Evolutionary conservation across 2,113 vertebrate genomes (phyloP).

Genomic region (Varanus komodoensis): DNA sequence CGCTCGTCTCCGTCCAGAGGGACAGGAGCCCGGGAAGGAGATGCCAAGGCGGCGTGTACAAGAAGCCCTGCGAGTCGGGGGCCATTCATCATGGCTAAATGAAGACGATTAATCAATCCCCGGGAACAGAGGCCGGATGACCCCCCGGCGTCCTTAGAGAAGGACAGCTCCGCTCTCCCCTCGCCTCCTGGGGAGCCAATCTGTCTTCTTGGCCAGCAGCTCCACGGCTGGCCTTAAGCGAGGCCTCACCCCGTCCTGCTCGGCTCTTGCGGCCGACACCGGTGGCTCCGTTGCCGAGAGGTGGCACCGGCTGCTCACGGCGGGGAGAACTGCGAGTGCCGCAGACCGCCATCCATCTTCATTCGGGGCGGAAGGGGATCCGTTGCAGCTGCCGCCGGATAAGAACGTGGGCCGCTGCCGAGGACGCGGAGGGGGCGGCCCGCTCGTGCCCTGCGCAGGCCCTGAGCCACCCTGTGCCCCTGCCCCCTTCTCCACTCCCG

Average conservation of each 20-base stretch:
- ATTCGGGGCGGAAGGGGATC: slow-evolving; percentile 14
- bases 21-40: slow-evolving; percentile 37
- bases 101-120: slow-evolving; percentile 80
- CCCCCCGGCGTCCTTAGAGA: slow-evolving; percentile 72
- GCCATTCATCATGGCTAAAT: slow-evolving; percentile 78
- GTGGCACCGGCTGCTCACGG: not conserved
- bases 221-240: slow-evolving; percentile 73
- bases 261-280: slow-evolving; percentile 31
- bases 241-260: slow-evolving; percentile 27
- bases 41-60: not conserved
- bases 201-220: slow-evolving; percentile 64
- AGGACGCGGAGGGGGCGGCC: not conserved
- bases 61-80: slow-evolving; percentile 50
- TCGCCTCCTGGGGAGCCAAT: slow-evolving; percentile 61
- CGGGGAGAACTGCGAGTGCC: slow-evolving; percentile 27
- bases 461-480: not conserved
- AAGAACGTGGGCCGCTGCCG: slow-evolving; percentile 2
- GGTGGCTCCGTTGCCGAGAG: not conserved
- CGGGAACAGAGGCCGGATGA: slow-evolving; percentile 65
- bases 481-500: not conserved
- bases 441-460: not conserved
- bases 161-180: slow-evolving; percentile 72
- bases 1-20: no score
- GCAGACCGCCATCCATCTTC: slow-evolving; percentile 12
- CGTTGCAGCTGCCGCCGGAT: not conserved